Conservation (phyloP, 2,888 invertebrate species). For the Tromatobia lineatoria region DNA sequence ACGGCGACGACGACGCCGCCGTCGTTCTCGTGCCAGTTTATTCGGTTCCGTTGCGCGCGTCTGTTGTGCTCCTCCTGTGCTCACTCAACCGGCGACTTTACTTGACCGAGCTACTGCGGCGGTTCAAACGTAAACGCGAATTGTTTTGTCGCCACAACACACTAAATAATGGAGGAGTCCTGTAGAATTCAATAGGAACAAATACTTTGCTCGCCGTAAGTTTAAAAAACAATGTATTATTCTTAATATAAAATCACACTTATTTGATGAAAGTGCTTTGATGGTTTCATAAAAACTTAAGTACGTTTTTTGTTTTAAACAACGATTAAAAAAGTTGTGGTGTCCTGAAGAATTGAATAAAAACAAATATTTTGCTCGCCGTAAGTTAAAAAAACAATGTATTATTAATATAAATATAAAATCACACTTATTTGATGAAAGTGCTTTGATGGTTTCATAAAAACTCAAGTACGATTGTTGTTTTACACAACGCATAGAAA, state of each 20-base stretch:
- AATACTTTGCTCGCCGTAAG: not conserved
- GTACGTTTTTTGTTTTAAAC: too few relatives aligned
- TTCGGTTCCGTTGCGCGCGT: slow-evolving; percentile 65
- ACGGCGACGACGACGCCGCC: slow-evolving; percentile 64
- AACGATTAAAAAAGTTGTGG: not conserved
- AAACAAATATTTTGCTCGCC: too few relatives aligned
- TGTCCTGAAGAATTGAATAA: not conserved
- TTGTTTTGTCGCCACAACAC: slow-evolving; percentile 40
- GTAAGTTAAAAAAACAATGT: too few relatives aligned
- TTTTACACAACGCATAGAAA: too few relatives aligned
- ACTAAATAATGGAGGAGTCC: not conserved
- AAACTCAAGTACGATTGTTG: too few relatives aligned
- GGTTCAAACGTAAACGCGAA: slow-evolving; percentile 27
- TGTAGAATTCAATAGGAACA: slow-evolving; percentile 25
- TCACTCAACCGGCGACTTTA: slow-evolving; percentile 62
- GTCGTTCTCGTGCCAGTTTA: slow-evolving; percentile 67
- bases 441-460: too few relatives aligned
- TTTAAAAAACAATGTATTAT: too few relatives aligned
- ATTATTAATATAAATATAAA: too few relatives aligned
- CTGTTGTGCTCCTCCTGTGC: slow-evolving; percentile 62
- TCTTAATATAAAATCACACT: too few relatives aligned
- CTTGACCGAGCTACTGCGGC: slow-evolving; percentile 3
- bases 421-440: too few relatives aligned
- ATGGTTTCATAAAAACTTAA: too few relatives aligned
- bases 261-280: too few relatives aligned